Evolutionary conservation across 2,113 vertebrate genomes (phyloP), one percentile per base, ranked within the genome.

Genomic region (Plestiodon gilberti): DNA sequence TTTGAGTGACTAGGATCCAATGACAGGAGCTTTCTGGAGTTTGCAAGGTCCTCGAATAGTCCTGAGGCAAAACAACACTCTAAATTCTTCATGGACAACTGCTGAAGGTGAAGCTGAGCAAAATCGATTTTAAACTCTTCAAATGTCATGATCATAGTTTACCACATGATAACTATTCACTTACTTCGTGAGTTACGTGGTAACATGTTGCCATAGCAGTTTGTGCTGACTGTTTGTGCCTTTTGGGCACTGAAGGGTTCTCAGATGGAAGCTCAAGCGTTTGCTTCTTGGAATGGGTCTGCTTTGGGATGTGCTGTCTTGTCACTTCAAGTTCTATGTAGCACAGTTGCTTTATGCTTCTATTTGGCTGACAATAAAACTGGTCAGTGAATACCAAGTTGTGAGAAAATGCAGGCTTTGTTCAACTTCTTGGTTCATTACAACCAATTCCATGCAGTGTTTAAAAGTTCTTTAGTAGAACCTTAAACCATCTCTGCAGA

Each of bases 181-280:
- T 93, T 81, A 89, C 87, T 84, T 0, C 14, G 1, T 93, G 91
- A 94, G 90, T 89, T 94, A n/a, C 94, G 90, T 95, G 92, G 92
- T 92, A 93, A 94, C 93, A 93, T 57, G 87, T 95, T 95, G 92
- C 94, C 92, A 94, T 95, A 94, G 95, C 92, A 94, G 90, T 95
- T 93, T 83, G 78, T 94, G 85, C 77, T 80, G 88, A 59, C 89
- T 89, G 71, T 75, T 84, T 92, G 78, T 95, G 81, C 78, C 84
- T 64, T 80, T 84, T 93, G 84, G 82, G 71, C 91, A 20, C 62
- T 69, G 73, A 91, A 20, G 40, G 9, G 3, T 73, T 43, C 48
- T 48, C 35, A 40, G 61, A n/a, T 65, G 14, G 17, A 48, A 43
- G 25, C 35, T n/a, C 18, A 30, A 35, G 6, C 67, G 35, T 8